These are phyloP conservation scores for Diorhabda sublineata DNA, from an alignment of 1,140 invertebrate species.

Conservation along the genomic window DNA sequence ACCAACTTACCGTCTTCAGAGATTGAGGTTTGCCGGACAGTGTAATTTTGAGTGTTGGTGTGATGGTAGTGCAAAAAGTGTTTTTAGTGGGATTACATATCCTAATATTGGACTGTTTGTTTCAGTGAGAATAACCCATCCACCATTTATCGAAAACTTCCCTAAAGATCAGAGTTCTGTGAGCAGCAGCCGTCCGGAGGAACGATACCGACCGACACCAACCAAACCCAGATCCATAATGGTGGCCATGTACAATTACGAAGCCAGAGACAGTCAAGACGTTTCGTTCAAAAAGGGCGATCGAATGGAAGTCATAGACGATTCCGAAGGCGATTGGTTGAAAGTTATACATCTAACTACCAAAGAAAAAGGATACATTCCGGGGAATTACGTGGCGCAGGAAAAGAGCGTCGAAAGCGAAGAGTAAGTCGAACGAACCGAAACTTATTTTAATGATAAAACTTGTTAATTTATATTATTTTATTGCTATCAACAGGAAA, in stretches of 20 bases:
- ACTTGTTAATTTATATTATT: too few species aligned
- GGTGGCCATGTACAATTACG: constrained; percentile 88
- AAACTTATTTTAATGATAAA: too few species aligned
- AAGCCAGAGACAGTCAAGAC: constrained; percentile 83
- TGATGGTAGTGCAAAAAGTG: too few species aligned
- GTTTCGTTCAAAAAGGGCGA: constrained; percentile 90
- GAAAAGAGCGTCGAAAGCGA: constrained; percentile 92
- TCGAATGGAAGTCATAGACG: constrained; percentile 83
- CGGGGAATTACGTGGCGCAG: constrained; percentile 89
- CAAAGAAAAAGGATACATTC: constrained; percentile 82
- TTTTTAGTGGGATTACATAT: too few species aligned
- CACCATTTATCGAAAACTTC: constrained; percentile 2
- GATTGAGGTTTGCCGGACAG: too few species aligned
- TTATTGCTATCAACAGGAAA: too few species aligned
- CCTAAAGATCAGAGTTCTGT: neutral
- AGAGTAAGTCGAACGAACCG: constrained; percentile 66
- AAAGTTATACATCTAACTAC: constrained; percentile 81
- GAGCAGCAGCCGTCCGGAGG: constrained; percentile 4
- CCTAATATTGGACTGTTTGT: neutral
- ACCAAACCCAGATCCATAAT: constrained; percentile 70
- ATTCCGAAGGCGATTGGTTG: constrained; percentile 92
- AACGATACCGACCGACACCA: constrained; percentile 55
- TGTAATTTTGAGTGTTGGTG: too few species aligned
- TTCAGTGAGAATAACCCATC: neutral
- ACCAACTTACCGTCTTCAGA: too few species aligned